A percentile compares a stretch with the other conserved stretches of the same genome.
phyloP scores from a whole-genome alignment of 1,140 invertebrate species.

The Halyomorpha halys region DNA sequence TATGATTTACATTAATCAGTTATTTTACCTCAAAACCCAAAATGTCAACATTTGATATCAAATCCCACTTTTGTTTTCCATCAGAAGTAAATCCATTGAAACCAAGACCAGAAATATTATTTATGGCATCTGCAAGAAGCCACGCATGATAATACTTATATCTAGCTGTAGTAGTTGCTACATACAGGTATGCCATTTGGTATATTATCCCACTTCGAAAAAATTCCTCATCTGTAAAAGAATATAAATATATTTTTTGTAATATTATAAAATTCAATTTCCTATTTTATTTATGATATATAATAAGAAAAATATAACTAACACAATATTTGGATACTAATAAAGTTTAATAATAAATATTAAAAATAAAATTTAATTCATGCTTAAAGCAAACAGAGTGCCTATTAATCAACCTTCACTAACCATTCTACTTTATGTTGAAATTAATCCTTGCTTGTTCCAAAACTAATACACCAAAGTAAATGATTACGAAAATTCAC shows the following conservation, averaged over 20 bases:
- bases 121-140: constrained; percentile 86
- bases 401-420: too few relatives aligned
- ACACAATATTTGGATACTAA: too few relatives aligned
- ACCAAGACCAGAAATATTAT: constrained; percentile 86
- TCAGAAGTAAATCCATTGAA: constrained; percentile 71
- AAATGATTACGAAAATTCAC: too few relatives aligned
- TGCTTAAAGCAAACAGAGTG: too few relatives aligned
- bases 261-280: not conserved
- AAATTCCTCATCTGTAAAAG: constrained; percentile 51
- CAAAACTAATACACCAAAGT: too few relatives aligned
- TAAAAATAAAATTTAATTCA: too few relatives aligned
- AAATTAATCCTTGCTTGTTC: too few relatives aligned
- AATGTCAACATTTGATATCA: constrained; percentile 83
- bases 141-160: constrained; percentile 97
- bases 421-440: too few relatives aligned
- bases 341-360: too few relatives aligned
- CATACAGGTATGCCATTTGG: constrained; percentile 65
- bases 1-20: too few relatives aligned
- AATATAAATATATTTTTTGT: not conserved
- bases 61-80: constrained; percentile 70
- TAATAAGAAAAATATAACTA: too few relatives aligned
- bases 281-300: too few relatives aligned
- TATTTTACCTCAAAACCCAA: constrained; percentile 72
- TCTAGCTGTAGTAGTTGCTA: constrained; percentile 64
- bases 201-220: constrained; percentile 48